A percentile compares a stretch with the other conserved stretches of the same genome.
These are phyloP conservation scores for Mercenaria mercenaria DNA, from an alignment of 1,140 invertebrate genomes.

Conservation along the genomic window DNA sequence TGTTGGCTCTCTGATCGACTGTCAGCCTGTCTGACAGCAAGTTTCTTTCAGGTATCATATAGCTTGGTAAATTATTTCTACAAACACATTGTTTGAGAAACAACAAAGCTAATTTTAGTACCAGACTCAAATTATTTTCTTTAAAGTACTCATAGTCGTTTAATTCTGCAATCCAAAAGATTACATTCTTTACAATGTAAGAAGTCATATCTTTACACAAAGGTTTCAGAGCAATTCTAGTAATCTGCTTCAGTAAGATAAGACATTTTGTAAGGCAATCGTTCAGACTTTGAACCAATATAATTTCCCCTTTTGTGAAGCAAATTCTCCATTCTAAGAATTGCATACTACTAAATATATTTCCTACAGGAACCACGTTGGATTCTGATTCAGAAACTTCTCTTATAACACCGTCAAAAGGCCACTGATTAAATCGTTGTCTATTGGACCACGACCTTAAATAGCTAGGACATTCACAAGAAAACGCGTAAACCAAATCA, in stretches of 20 bases:
- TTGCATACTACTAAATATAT: background rate
- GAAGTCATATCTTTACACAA: background rate
- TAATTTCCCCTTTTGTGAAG: background rate
- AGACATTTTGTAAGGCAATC: background rate
- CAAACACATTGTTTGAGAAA: background rate
- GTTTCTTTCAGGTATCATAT: constrained; percentile 32
- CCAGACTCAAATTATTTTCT: background rate
- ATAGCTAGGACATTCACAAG: background rate
- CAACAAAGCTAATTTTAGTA: background rate
- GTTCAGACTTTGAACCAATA: background rate
- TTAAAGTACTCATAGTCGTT: background rate
- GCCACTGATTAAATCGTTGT: background rate
- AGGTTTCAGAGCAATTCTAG: background rate
- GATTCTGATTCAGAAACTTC: background rate
- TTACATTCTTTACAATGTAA: too few relatives aligned
- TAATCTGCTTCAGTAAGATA: background rate
- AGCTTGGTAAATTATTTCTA: background rate
- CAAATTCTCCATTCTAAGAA: constrained; percentile 23
- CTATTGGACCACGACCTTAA: background rate
- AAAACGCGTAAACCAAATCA: background rate
- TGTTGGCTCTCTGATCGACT: background rate
- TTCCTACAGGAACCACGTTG: background rate
- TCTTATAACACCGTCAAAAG: background rate
- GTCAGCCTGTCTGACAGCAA: background rate
- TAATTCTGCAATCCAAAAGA: background rate